Percentiles rank a stretch among this genome's conserved stretches.
These are phyloP conservation scores for Synergus gifuensis DNA, from an alignment of 2,888 invertebrate genomes.

Conservation along the genomic window DNA sequence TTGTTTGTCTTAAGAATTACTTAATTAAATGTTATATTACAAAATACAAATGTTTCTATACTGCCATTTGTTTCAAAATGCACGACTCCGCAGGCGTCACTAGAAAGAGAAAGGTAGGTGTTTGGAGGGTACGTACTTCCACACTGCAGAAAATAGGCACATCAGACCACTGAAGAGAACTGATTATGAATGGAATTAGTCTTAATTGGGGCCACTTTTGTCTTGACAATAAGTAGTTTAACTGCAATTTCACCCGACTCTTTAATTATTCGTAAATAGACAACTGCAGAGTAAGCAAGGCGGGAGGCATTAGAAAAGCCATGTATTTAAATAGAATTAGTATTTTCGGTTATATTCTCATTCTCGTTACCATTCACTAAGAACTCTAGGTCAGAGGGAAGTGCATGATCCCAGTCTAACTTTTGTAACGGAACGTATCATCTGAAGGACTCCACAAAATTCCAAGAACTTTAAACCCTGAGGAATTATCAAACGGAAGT, in stretches of 20 bases:
- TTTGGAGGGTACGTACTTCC: too few species aligned
- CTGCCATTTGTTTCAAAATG: too few species aligned
- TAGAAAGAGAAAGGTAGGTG: too few species aligned
- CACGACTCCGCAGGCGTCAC: too few species aligned
- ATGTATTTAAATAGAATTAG: not conserved
- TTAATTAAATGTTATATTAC: too few species aligned
- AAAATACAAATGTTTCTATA: too few species aligned
- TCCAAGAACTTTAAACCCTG: not conserved
- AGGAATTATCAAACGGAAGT: constrained; percentile 19
- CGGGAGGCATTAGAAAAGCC: not conserved
- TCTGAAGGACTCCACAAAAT: not conserved
- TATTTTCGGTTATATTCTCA: too few species aligned
- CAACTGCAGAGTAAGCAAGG: not conserved
- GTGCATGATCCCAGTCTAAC: constrained; percentile 21
- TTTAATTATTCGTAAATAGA: not conserved
- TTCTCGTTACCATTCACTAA: too few species aligned
- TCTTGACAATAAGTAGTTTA: not conserved
- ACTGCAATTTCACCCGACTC: not conserved
- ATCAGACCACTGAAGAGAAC: not conserved
- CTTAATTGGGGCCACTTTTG: not conserved
- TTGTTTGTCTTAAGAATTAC: too few species aligned
- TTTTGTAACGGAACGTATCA: not conserved
- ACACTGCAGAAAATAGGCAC: too few species aligned
- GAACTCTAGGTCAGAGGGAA: constrained; percentile 8
- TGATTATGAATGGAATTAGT: not conserved